phyloP scores from a whole-genome alignment of 2,888 invertebrate genomes.

The Branchellion lobata region DNA sequence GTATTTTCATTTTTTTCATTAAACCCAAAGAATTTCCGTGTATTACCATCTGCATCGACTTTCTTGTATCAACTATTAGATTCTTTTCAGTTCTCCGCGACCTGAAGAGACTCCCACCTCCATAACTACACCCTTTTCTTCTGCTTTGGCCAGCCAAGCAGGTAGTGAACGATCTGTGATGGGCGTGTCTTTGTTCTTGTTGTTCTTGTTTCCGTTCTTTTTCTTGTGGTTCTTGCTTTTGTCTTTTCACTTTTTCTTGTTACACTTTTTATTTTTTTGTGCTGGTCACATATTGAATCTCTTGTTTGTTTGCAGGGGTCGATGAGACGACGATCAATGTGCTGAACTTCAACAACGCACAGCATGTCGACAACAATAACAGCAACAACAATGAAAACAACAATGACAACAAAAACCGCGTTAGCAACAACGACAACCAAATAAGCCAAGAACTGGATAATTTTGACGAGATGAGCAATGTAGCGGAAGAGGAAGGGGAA shows the following conservation, averaged over 20 bases:
- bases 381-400: not conserved
- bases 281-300: too few relatives aligned
- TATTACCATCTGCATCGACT: too few relatives aligned
- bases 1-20: too few relatives aligned
- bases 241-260: too few relatives aligned
- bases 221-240: too few relatives aligned
- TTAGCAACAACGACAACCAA: not conserved
- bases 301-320: not conserved
- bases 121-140: not conserved
- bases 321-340: conserved; percentile 29
- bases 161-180: not conserved
- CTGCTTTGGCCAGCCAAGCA: conserved; percentile 12
- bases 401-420: not conserved
- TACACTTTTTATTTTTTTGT: too few relatives aligned
- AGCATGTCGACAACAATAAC: not conserved
- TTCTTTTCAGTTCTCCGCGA: not conserved
- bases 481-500: conserved; percentile 6
- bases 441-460: not conserved
- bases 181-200: not conserved
- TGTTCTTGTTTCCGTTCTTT: not conserved
- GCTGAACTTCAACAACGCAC: conserved; percentile 19
- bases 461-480: conserved; percentile 8
- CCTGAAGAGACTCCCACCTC: not conserved
- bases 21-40: too few relatives aligned
- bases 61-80: too few relatives aligned